Evolutionary conservation across 1,140 invertebrate species (phyloP).

Genomic region (Panulirus ornatus): DNA sequence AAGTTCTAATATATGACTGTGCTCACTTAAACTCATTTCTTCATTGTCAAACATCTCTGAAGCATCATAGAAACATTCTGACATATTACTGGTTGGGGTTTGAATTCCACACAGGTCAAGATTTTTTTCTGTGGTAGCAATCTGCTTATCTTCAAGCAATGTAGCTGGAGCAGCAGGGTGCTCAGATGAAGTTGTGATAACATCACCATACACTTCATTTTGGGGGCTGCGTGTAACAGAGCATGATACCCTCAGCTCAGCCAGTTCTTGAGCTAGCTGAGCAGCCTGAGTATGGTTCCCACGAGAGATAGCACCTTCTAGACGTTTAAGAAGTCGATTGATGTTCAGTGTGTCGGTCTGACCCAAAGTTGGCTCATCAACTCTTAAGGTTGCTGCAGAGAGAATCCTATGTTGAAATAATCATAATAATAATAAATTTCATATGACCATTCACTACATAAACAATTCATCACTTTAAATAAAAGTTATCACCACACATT

Average conservation of each 20-base stretch:
- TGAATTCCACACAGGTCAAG: background rate
- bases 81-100: slow-evolving; percentile 48
- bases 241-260: slow-evolving; percentile 81
- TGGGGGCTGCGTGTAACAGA: slow-evolving; percentile 78
- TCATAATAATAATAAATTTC: too few species aligned
- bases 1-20: slow-evolving; percentile 1
- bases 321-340: slow-evolving; percentile 82
- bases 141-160: background rate
- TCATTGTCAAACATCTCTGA: slow-evolving; percentile 47
- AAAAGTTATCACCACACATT: too few species aligned
- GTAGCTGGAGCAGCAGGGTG: background rate
- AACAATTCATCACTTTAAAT: too few species aligned
- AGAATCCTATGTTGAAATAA: slow-evolving; percentile 76
- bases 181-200: background rate
- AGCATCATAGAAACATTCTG: slow-evolving; percentile 66
- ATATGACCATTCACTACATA: too few species aligned
- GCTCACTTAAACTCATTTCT: background rate
- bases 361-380: slow-evolving; percentile 59
- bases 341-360: slow-evolving; percentile 81
- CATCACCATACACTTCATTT: slow-evolving; percentile 7
- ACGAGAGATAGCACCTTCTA: slow-evolving; percentile 84
- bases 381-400: slow-evolving; percentile 62
- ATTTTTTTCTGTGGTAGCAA: background rate
- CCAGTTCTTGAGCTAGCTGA: slow-evolving; percentile 84
- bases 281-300: slow-evolving; percentile 85